These are phyloP conservation scores for Loxodonta africana DNA, from an alignment of 2,113 vertebrate genomes.

Conservation along the genomic window DNA sequence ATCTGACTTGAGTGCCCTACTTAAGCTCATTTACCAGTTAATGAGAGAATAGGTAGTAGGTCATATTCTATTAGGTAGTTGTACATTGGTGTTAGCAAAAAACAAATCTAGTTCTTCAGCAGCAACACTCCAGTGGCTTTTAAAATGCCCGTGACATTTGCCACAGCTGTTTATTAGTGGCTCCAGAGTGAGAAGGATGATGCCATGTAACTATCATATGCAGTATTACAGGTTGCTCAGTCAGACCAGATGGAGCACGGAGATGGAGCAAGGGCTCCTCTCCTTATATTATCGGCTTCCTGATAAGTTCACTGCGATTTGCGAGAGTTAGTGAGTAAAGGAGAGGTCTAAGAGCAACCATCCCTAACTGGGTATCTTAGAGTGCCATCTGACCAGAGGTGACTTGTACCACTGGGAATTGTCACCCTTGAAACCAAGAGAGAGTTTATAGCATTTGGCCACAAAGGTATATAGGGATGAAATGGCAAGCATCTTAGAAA, in stretches of 20 bases:
- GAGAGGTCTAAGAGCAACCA: neutral
- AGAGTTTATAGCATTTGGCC: neutral
- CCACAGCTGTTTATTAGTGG: neutral
- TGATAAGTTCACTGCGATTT: neutral
- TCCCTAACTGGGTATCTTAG: neutral
- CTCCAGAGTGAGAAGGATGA: neutral
- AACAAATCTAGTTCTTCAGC: neutral
- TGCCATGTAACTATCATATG: neutral
- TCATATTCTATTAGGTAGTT: neutral
- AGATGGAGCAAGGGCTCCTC: neutral
- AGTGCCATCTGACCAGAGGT: neutral
- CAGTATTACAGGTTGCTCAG: neutral
- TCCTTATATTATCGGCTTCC: neutral
- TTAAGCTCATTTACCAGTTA: neutral
- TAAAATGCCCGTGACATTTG: neutral
- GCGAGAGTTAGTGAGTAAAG: neutral
- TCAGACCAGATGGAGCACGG: neutral
- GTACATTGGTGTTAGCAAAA: constrained; percentile 7
- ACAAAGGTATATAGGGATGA: neutral
- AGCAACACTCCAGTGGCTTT: neutral
- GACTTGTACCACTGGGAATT: neutral
- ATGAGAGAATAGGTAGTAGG: neutral
- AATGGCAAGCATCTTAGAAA: neutral
- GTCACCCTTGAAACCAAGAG: neutral
- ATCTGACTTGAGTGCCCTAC: neutral